These are phyloP conservation scores for Arctia plantaginis DNA, from an alignment of 2,888 invertebrate genomes.

Conservation along the genomic window DNA sequence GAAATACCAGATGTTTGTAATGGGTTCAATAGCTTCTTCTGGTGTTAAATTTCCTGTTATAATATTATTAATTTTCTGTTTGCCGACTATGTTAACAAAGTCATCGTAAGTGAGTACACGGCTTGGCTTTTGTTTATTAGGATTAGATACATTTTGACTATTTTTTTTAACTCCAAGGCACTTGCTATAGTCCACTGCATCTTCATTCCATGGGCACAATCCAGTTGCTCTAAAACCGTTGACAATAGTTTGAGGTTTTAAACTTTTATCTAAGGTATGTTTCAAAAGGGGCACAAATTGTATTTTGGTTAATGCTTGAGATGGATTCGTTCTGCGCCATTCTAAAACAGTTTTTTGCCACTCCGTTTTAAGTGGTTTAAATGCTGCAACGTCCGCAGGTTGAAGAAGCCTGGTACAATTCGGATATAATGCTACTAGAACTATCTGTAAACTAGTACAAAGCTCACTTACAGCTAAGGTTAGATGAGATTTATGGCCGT, in stretches of 20 bases:
- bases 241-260: constrained; percentile 31
- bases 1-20: too few species aligned
- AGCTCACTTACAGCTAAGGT: constrained; percentile 32
- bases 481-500: constrained; percentile 34
- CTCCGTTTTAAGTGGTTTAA: constrained; percentile 42
- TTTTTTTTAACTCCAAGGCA: constrained; percentile 21
- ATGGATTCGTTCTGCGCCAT: constrained; percentile 39
- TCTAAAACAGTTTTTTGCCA: constrained; percentile 43
- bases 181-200: constrained; percentile 34
- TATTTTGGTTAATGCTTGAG: constrained; percentile 33
- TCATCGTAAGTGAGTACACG: too few species aligned
- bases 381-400: constrained; percentile 49
- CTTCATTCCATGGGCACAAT: constrained; percentile 35
- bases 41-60: too few species aligned
- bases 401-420: constrained; percentile 47
- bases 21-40: too few species aligned
- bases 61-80: too few species aligned
- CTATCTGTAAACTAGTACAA: constrained; percentile 18
- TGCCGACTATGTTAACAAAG: too few species aligned
- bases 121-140: too few species aligned
- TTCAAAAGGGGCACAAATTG: constrained; percentile 45
- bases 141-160: too few species aligned
- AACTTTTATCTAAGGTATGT: constrained; percentile 26
- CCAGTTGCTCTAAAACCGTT: constrained; percentile 45
- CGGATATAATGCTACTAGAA: constrained; percentile 40